Evolutionary conservation across 2,113 vertebrate genomes (phyloP).

Genomic region (Athene cunicularia): DNA sequence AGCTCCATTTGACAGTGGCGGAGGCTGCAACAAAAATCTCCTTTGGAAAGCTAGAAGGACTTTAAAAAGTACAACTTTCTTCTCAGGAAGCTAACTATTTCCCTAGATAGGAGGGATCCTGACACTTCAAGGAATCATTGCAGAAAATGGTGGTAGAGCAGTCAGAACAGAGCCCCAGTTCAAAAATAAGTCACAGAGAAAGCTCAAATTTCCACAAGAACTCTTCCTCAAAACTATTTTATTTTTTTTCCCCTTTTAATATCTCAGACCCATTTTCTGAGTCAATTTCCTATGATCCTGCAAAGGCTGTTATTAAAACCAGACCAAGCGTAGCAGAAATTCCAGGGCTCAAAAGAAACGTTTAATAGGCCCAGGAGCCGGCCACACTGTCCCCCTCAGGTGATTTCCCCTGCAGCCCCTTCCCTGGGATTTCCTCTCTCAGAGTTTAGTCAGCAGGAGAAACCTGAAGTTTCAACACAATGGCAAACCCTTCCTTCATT

Average conservation of each 20-base stretch:
- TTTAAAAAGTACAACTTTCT: slow-evolving; percentile 15
- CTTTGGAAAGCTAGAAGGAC: slow-evolving; percentile 38
- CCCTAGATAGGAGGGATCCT: slow-evolving; percentile 29
- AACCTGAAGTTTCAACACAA: slow-evolving; percentile 68
- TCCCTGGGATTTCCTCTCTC: slow-evolving; percentile 59
- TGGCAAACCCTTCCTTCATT: slow-evolving; percentile 1
- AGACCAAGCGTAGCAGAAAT: slow-evolving; percentile 70
- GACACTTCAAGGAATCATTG: neutral
- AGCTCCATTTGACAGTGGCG: neutral
- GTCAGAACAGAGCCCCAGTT: neutral
- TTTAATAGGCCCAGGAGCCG: slow-evolving; percentile 39
- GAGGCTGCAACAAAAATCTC: slow-evolving; percentile 7
- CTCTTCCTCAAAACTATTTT: slow-evolving; percentile 17
- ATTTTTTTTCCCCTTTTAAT: slow-evolving; percentile 32
- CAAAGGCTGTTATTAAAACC: slow-evolving; percentile 79
- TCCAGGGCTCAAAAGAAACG: slow-evolving; percentile 65
- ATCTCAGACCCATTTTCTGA: slow-evolving; percentile 74
- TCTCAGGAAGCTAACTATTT: slow-evolving; percentile 36
- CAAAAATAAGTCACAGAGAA: slow-evolving; percentile 43
- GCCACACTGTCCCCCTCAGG: slow-evolving; percentile 64
- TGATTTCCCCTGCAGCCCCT: slow-evolving; percentile 39
- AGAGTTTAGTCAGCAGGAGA: neutral
- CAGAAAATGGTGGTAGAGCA: slow-evolving; percentile 43
- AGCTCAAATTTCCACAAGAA: slow-evolving; percentile 44
- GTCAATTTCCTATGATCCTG: slow-evolving; percentile 75